Conservation (phyloP, 2,797 vertebrate genomes). For the Macrochelys suwanniensis region DNA sequence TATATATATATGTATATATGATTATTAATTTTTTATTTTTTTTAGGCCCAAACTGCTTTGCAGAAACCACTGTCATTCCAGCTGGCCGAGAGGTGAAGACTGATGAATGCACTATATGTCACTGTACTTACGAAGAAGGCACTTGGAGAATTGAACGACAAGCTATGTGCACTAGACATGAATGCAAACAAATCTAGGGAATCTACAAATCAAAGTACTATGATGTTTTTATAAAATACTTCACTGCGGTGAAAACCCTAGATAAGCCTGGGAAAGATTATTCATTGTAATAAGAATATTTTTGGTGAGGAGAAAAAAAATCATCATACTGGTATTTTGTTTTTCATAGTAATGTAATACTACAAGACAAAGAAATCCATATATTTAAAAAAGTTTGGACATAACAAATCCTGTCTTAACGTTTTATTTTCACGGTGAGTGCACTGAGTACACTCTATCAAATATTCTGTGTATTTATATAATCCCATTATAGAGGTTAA, state of each 20-base stretch:
- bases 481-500: conserved; percentile 80
- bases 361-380: conserved; percentile 66
- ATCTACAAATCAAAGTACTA: conserved; percentile 4
- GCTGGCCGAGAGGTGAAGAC: conserved; percentile 97
- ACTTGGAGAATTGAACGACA: conserved; percentile 97
- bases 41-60: conserved; percentile 97
- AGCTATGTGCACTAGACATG: conserved; percentile 97
- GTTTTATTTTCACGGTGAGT: conserved; percentile 86
- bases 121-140: conserved; percentile 98
- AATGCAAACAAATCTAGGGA: conserved; percentile 93
- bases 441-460: conserved; percentile 78
- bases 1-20: neutral
- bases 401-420: conserved; percentile 79
- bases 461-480: conserved; percentile 85
- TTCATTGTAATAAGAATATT: conserved; percentile 37
- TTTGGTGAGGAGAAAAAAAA: conserved; percentile 46
- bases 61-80: conserved; percentile 94
- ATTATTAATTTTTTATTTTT: conserved; percentile 28
- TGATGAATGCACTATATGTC: conserved; percentile 97
- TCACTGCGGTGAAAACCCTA: conserved; percentile 30
- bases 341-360: conserved; percentile 68
- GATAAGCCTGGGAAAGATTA: conserved; percentile 38
- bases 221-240: conserved; percentile 70
- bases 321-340: conserved; percentile 56
- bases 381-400: conserved; percentile 75